These are phyloP conservation scores for Parauchenoglanis punctatus DNA, from an alignment of 2,797 vertebrate genomes.

Conservation along the genomic window DNA sequence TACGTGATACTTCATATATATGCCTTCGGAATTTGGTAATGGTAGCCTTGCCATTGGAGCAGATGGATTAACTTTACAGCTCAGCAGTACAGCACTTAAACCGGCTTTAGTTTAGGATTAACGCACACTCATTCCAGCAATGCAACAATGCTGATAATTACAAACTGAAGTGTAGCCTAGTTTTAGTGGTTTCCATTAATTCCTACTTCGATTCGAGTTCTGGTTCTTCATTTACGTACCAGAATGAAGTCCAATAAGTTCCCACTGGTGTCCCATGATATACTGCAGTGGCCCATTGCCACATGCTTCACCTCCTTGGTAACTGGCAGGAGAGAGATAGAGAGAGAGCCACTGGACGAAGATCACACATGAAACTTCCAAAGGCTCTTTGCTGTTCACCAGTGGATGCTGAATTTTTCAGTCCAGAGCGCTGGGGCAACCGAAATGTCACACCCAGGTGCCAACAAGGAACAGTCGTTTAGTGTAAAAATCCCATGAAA, in stretches of 20 bases:
- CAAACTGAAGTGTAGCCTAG: not conserved
- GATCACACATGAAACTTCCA: constrained; percentile 64
- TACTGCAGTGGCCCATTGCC: constrained; percentile 20
- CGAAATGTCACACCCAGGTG: constrained; percentile 69
- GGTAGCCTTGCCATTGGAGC: not conserved
- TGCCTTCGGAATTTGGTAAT: constrained; percentile 5
- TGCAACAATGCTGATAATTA: not conserved
- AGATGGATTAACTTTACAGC: constrained; percentile 2
- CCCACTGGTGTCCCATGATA: constrained; percentile 1
- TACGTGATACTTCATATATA: not conserved
- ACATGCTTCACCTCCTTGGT: constrained; percentile 35
- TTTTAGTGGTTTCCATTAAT: not conserved
- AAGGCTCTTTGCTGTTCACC: constrained; percentile 60
- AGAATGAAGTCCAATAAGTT: not conserved
- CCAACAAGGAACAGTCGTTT: constrained; percentile 59
- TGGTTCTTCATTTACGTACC: not conserved
- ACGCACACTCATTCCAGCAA: not conserved
- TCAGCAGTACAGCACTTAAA: not conserved
- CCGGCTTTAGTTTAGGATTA: constrained; percentile 12
- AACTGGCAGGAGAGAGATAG: constrained; percentile 37
- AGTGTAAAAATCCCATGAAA: constrained; percentile 51
- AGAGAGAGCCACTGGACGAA: constrained; percentile 54
- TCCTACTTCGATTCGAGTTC: not conserved
- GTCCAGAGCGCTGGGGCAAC: constrained; percentile 37
- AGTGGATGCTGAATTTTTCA: constrained; percentile 63